These are phyloP conservation scores for Sinocyclocheilus anshuiensis DNA, from an alignment of 2,113 vertebrate genomes.

Conservation along the genomic window DNA sequence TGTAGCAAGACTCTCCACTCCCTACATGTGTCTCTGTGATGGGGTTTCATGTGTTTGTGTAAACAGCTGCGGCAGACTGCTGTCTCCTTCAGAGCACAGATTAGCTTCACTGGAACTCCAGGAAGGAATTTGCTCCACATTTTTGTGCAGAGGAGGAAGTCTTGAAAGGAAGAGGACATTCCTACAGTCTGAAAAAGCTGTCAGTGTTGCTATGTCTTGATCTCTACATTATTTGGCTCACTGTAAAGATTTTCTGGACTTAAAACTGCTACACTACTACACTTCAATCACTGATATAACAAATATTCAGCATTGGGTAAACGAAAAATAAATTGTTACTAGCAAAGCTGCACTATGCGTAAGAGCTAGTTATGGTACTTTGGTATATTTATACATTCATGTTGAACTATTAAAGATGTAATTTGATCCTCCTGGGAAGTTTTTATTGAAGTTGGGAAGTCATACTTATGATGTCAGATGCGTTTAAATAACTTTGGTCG, in stretches of 20 bases:
- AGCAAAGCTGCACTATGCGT: neutral
- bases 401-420: too few relatives aligned
- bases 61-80: conserved; percentile 25
- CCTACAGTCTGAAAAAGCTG: conserved; percentile 21
- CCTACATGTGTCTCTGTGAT: conserved; percentile 11
- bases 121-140: conserved; percentile 26
- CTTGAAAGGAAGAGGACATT: conserved; percentile 17
- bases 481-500: neutral
- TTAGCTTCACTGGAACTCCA: conserved; percentile 13
- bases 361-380: neutral
- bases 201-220: neutral
- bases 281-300: neutral
- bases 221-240: conserved; percentile 23
- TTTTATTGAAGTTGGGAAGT: neutral
- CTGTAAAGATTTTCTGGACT: neutral
- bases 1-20: neutral
- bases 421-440: neutral
- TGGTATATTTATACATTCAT: too few relatives aligned
- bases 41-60: conserved; percentile 11
- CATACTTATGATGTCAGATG: neutral
- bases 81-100: neutral
- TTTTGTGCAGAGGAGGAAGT: conserved; percentile 15
- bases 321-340: neutral
- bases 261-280: neutral
- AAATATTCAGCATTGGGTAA: neutral